These are phyloP conservation scores for Meriones unguiculatus DNA, from an alignment of 2,113 vertebrate species.

Conservation along the genomic window DNA sequence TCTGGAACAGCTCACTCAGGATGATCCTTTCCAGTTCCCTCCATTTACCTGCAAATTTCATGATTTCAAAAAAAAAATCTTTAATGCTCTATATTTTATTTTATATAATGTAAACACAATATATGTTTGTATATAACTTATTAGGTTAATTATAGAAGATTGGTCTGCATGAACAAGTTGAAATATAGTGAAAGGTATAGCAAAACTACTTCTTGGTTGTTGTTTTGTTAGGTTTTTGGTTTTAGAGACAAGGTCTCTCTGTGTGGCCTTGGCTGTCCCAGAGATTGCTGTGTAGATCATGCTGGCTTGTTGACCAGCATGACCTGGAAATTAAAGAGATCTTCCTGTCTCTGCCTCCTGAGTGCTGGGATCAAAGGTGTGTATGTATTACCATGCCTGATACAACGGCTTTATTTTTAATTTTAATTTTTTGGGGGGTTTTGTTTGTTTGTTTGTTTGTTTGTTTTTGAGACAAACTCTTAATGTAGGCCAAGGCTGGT, in stretches of 20 bases:
- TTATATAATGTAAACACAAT: neutral
- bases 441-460: neutral
- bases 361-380: neutral
- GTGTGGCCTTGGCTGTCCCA: neutral
- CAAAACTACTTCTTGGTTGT: neutral
- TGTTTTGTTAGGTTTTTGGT: neutral
- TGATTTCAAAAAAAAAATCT: neutral
- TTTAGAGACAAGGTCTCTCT: neutral
- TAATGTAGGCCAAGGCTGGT: neutral
- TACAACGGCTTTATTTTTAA: neutral
- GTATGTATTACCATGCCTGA: neutral
- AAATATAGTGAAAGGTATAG: neutral
- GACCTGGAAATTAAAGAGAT: neutral
- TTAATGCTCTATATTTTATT: conserved; percentile 15
- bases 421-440: neutral
- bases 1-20: too few relatives aligned
- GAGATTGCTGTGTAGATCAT: neutral
- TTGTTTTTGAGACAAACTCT: neutral
- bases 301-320: neutral
- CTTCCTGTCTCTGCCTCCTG: neutral
- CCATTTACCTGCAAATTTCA: too few relatives aligned
- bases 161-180: neutral
- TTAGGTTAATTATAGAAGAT: conserved; percentile 32
- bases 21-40: too few relatives aligned
- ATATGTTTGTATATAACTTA: neutral